Evolutionary conservation across 2,888 invertebrate genomes (phyloP), one percentile per base, ranked within the genome.

Genomic region (Drosophila parthenogenetica): DNA sequence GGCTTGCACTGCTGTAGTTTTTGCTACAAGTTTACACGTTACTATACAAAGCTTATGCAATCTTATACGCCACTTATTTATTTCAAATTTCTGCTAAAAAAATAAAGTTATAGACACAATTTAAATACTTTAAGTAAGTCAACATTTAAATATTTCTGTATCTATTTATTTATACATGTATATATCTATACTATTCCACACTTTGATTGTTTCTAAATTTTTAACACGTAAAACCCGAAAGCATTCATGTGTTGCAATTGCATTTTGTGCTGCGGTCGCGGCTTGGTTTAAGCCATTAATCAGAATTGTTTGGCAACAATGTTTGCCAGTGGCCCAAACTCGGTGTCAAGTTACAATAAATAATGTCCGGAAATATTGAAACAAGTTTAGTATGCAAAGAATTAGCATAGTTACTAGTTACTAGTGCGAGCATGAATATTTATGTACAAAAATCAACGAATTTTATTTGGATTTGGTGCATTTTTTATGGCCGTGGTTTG

Each of bases 391-490:
- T 48, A 43, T 61, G 37, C 53, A 45, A 22, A 17, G 43, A 61
- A 53, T 53, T 53, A 53, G 60, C 60, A 61, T 61, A 61, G 53
- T 45, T 29, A 25, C 53, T 45, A 7, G 37, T 29, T 25, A 22
- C 22, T 5, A 22, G 29, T 8, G 8, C 7, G 10, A 29, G 17
- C 37, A 39, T 39, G 60, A 45, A 61, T 61, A 61, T 61, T 61
- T 61, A 61, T 53, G 25, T 17, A 4, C 13, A 25, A 40, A 8
- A 14, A 39, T 17, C 13, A 19, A 39, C 19, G 7, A 32, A 11
- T 16, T 0, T 17, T 16, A n/a, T 43, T 10, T 17, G 11, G 8
- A 40, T n/a, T 32, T 25, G 3, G 3, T 35, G 35, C 35, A 16
- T 43, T 43, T 14, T 43, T 35, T 29, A n/a, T 7, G 35, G 32